Base-by-base conservation (phyloP, 1,140 invertebrate species). In the Oedothorax gibbosus region DNA sequence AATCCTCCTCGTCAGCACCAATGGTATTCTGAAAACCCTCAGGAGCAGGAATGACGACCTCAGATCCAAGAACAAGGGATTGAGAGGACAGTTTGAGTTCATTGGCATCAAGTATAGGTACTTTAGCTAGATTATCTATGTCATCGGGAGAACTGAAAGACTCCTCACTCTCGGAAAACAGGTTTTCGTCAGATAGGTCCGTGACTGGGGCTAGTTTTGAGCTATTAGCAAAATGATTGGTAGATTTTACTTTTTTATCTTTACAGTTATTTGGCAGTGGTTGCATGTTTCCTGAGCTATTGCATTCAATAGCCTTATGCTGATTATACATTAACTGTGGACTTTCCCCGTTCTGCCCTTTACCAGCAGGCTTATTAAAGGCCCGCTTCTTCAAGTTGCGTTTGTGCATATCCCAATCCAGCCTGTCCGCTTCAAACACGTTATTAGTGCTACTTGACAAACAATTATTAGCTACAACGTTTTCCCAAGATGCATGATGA, bases 1-100 rank as follows among this genome's bases (percentile, higher is more conserved):
- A 84, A 18, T 66, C 57, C 87, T 88, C 92, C 92, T 57, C 92
- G 75, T 71, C 83, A 86, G 62, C 81, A 71, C 86, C 86, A 54
- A 73, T 54, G 51, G 86, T 71, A 64, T 68, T 77, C 56, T 85
- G 84, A 89, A 85, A 85, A 62, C 83, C 83, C 51, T 85, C 83
- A 10, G 83, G 83, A 35, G 83, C 83, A 53, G 83, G 83, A 49
- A 85, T 85, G 18, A 85, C 83, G 20, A 77, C 66, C 68, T 84
- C 81, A 60, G 80, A 82, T 10, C 78, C 56, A 51, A 79, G 12
- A 51, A 79, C 77, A 50, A 21, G 20, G 35, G 80, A 82, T 18
- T 84, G 81, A n/a, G 81, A 84, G 64, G 54, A 64, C 20, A 84
- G 62, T 75, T 84, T 72, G 14, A 76, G 69, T 57, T 84, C 81